phyloP scores from a whole-genome alignment of 2,113 vertebrate species.

The Gavia stellata region DNA sequence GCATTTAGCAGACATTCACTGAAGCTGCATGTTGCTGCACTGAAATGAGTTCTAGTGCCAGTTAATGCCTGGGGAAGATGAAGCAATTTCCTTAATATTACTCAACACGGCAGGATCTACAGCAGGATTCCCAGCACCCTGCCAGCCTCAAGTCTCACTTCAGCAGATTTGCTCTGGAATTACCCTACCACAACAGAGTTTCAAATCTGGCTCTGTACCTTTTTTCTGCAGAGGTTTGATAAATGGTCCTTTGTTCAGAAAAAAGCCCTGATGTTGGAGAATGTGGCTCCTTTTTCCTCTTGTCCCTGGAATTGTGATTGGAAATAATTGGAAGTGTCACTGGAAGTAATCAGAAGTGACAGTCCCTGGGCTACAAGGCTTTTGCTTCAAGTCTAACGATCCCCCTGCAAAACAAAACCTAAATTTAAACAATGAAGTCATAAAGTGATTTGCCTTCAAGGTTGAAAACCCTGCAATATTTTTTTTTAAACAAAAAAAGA shows the following conservation, averaged over 20 bases:
- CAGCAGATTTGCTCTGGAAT: neutral
- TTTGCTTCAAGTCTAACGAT: conserved; percentile 66
- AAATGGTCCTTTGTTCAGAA: conserved; percentile 7
- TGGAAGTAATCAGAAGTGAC: conserved; percentile 78
- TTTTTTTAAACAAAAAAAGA: neutral
- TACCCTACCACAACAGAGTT: neutral
- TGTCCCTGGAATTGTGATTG: conserved; percentile 71
- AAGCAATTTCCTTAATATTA: neutral
- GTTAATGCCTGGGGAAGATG: neutral
- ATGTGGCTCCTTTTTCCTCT: conserved; percentile 3
- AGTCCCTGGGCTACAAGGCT: conserved; percentile 69
- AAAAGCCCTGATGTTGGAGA: conserved; percentile 3
- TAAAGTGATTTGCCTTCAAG: conserved; percentile 67
- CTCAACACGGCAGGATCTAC: neutral
- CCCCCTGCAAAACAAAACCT: conserved; percentile 62
- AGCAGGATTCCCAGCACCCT: neutral
- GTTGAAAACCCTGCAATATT: conserved; percentile 54
- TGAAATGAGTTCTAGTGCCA: neutral
- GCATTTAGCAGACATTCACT: neutral
- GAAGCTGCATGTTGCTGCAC: neutral
- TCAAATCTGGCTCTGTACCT: neutral
- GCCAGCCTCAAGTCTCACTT: neutral
- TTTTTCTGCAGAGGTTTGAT: neutral
- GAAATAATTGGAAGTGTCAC: conserved; percentile 79
- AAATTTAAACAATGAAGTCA: conserved; percentile 77